Evolutionary conservation across 2,113 vertebrate species (phyloP).

Genomic region (Nothobranchius kuhntae): DNA sequence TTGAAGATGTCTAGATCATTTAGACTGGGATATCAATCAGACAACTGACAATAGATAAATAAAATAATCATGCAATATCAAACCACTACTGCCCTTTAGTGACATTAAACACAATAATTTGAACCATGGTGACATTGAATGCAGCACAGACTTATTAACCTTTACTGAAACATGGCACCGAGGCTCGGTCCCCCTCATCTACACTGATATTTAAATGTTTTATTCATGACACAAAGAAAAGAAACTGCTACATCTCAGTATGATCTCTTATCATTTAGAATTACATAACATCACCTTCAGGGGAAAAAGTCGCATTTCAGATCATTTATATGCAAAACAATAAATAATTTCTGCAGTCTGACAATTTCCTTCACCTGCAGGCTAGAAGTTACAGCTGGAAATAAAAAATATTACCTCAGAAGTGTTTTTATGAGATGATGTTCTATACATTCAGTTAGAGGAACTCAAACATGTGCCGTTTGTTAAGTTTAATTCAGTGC

Average conservation of each 20-base stretch:
- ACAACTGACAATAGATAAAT: background rate
- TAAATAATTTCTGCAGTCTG: background rate
- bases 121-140: background rate
- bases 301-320: no score
- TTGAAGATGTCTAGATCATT: no score
- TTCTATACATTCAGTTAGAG: no score
- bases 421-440: no score
- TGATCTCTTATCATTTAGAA: background rate
- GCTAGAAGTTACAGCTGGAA: background rate
- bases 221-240: background rate
- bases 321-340: background rate
- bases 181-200: background rate
- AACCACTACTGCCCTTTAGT: background rate
- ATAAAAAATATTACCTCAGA: background rate
- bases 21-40: no score
- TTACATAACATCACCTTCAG: background rate
- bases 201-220: background rate
- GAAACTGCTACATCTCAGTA: no score
- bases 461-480: no score
- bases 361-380: background rate
- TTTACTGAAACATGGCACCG: background rate
- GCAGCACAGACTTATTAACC: background rate
- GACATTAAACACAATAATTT: background rate
- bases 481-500: no score
- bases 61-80: background rate